These are phyloP conservation scores for Mormoops blainvillei DNA, from an alignment of 2,113 vertebrate genomes.

Conservation along the genomic window DNA sequence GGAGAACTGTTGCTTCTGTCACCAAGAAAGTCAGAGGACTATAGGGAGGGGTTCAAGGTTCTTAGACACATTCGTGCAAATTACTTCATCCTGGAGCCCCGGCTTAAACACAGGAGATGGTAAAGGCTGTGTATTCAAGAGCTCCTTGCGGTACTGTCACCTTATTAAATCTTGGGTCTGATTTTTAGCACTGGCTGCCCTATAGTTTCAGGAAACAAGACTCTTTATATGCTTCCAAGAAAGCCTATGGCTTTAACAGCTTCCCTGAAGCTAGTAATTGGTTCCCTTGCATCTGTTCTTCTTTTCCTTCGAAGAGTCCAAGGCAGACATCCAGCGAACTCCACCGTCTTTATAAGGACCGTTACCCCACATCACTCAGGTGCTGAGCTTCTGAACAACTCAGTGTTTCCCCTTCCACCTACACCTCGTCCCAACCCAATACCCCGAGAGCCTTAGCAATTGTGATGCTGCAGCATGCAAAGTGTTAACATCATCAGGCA, in stretches of 20 bases:
- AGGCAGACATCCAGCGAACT: background rate
- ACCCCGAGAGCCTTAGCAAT: background rate
- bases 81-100: background rate
- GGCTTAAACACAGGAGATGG: background rate
- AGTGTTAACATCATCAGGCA: background rate
- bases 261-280: background rate
- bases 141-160: background rate
- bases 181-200: background rate
- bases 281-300: background rate
- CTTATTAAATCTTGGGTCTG: background rate
- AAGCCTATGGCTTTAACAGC: background rate
- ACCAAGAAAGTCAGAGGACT: background rate
- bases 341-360: background rate
- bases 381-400: background rate
- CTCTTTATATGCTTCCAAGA: background rate
- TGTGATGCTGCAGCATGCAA: background rate
- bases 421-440: background rate
- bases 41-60: background rate
- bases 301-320: background rate
- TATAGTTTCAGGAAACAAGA: background rate
- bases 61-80: background rate
- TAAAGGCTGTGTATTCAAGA: background rate
- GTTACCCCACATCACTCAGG: background rate
- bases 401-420: background rate
- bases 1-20: background rate